Conservation (phyloP, 2,113 vertebrate species). For the Takifugu flavidus region DNA sequence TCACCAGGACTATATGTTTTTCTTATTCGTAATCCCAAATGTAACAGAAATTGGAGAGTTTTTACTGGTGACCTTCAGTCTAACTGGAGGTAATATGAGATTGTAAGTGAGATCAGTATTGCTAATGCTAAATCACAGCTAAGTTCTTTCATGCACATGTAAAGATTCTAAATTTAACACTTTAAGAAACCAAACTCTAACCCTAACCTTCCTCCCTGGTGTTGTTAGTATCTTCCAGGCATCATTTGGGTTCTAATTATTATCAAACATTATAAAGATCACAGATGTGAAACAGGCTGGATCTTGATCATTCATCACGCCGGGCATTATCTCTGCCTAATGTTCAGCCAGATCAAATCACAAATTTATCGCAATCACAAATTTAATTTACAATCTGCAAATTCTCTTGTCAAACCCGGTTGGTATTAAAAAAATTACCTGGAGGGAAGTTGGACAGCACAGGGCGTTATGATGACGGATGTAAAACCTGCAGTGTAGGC, state of each 20-base stretch:
- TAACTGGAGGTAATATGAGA: neutral
- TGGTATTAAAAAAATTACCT: neutral
- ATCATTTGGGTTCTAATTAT: slow-evolving; percentile 13
- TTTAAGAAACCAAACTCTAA: neutral
- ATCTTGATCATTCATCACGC: slow-evolving; percentile 12
- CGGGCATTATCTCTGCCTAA: slow-evolving; percentile 2
- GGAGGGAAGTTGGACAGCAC: neutral
- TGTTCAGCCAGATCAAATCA: neutral
- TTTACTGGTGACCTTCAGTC: neutral
- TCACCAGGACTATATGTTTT: too few relatives aligned
- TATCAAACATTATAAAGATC: slow-evolving; percentile 13
- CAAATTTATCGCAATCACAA: neutral
- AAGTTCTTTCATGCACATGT: neutral
- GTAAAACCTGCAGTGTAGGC: too few relatives aligned
- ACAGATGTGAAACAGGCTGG: slow-evolving; percentile 7
- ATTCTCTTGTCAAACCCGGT: neutral
- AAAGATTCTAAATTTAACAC: too few relatives aligned
- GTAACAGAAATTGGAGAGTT: neutral
- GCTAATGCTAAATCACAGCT: neutral
- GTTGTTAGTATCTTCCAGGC: neutral
- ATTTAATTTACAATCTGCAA: neutral
- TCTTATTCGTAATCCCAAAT: neutral
- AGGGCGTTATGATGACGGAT: too few relatives aligned
- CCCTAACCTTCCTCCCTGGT: neutral
- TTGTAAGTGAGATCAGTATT: neutral